A percentile compares a stretch with the other conserved stretches of the same genome.
phyloP scores from a whole-genome alignment of 2,797 vertebrate genomes.

The Pipistrellus nathusii region DNA sequence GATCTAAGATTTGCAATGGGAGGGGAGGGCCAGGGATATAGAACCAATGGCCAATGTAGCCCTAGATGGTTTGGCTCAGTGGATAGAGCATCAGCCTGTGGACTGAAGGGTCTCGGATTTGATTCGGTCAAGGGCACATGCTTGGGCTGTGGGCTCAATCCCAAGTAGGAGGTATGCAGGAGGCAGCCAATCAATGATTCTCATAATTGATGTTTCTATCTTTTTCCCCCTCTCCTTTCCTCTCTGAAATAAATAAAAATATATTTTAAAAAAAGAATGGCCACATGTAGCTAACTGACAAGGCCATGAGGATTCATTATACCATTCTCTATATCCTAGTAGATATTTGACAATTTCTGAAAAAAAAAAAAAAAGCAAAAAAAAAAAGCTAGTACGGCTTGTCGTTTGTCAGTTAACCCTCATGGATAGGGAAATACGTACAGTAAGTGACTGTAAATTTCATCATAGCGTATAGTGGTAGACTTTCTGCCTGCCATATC shows the following conservation, averaged over 20 bases:
- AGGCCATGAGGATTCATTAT: not conserved
- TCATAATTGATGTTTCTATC: too few species aligned
- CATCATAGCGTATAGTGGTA: not conserved
- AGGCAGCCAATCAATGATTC: too few species aligned
- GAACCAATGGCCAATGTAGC: not conserved
- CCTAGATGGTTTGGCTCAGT: too few species aligned
- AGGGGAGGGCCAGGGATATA: not conserved
- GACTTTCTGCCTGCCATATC: not conserved
- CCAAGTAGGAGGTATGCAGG: too few species aligned
- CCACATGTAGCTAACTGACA: not conserved
- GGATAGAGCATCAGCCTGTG: too few species aligned
- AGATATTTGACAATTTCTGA: not conserved
- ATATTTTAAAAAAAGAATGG: not conserved
- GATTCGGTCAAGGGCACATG: too few species aligned
- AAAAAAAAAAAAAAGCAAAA: too few species aligned
- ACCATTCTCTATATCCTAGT: not conserved
- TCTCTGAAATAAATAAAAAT: too few species aligned
- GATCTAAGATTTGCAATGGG: constrained; percentile 9
- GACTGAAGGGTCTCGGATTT: too few species aligned
- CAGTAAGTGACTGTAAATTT: not conserved
- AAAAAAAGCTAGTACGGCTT: not conserved
- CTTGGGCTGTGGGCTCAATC: too few species aligned
- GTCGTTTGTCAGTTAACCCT: not conserved
- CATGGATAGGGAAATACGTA: not conserved
- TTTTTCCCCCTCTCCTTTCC: too few species aligned